These are phyloP conservation scores for Dione juno DNA, from an alignment of 2,888 invertebrate genomes.

Conservation along the genomic window DNA sequence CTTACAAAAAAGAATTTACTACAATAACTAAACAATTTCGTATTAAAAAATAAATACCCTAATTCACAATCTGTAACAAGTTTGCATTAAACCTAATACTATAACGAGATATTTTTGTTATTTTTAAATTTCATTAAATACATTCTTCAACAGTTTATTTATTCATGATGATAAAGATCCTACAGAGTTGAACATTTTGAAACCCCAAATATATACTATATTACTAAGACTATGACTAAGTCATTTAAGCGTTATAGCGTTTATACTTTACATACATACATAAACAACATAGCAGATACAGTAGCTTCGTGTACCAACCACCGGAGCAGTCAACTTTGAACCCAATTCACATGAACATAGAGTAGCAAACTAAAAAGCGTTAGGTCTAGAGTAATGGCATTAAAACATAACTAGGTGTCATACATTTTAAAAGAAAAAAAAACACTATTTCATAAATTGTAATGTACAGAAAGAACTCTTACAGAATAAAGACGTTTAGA, in stretches of 20 bases:
- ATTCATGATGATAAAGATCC: background rate
- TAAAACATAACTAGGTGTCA: background rate
- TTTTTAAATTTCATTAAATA: background rate
- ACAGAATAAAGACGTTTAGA: background rate
- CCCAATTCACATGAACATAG: background rate
- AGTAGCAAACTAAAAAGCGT: constrained; percentile 23
- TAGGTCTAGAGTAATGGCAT: background rate
- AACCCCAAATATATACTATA: background rate
- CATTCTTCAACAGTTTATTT: background rate
- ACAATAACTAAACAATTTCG: background rate
- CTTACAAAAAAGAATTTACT: background rate
- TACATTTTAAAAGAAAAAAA: background rate
- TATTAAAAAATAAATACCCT: background rate
- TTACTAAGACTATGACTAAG: constrained; percentile 10
- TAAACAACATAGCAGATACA: constrained; percentile 23
- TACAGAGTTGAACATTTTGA: background rate
- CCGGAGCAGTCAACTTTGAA: constrained; percentile 13
- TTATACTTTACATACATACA: constrained; percentile 29
- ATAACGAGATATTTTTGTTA: too few species aligned
- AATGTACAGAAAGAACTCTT: background rate
- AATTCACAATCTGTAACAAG: constrained; percentile 10
- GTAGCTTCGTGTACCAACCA: constrained; percentile 20
- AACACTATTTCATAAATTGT: background rate
- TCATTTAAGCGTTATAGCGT: constrained; percentile 38
- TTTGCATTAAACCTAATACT: constrained; percentile 5